phyloP scores from a whole-genome alignment of 1,140 invertebrate species.

The Mycetomoellerius zeteki region DNA sequence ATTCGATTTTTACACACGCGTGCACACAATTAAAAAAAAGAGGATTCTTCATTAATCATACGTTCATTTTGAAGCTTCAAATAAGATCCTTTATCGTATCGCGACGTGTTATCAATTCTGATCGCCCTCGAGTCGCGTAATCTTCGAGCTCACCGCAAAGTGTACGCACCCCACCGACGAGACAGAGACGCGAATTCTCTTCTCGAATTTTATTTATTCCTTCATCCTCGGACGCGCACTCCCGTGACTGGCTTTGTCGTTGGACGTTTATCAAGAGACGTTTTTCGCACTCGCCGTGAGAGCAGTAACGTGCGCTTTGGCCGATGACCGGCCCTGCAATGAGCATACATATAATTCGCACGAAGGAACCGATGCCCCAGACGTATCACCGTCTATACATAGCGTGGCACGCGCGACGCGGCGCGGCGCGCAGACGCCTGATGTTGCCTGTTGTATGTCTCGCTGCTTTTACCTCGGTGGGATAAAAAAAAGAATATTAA shows the following conservation, averaged over 20 bases:
- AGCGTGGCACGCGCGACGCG: conserved; percentile 72
- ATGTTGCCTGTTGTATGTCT: not conserved
- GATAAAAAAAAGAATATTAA: conserved; percentile 41
- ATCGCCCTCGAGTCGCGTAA: not conserved
- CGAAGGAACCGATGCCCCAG: conserved; percentile 74
- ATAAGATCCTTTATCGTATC: not conserved
- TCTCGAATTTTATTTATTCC: not conserved
- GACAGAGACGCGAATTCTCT: conserved; percentile 51
- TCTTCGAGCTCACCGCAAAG: not conserved
- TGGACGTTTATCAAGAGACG: too few relatives aligned
- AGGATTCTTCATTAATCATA: not conserved
- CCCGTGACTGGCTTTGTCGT: not conserved
- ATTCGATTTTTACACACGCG: conserved; percentile 14
- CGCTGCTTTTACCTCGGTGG: conserved; percentile 53
- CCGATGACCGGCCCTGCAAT: conserved; percentile 75
- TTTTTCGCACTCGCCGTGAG: not conserved
- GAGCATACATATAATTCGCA: conserved; percentile 78
- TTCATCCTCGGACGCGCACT: not conserved
- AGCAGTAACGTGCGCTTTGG: conserved; percentile 63
- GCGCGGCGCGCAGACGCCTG: conserved; percentile 77
- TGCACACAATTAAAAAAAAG: not conserved
- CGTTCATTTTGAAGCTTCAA: not conserved
- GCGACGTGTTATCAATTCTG: not conserved
- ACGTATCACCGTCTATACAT: conserved; percentile 76
- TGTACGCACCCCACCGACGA: not conserved